A percentile compares a stretch with the other conserved stretches of the same genome.
Evolutionary conservation across 2,888 invertebrate genomes (phyloP).

Genomic region (Nomada hirtipes): DNA sequence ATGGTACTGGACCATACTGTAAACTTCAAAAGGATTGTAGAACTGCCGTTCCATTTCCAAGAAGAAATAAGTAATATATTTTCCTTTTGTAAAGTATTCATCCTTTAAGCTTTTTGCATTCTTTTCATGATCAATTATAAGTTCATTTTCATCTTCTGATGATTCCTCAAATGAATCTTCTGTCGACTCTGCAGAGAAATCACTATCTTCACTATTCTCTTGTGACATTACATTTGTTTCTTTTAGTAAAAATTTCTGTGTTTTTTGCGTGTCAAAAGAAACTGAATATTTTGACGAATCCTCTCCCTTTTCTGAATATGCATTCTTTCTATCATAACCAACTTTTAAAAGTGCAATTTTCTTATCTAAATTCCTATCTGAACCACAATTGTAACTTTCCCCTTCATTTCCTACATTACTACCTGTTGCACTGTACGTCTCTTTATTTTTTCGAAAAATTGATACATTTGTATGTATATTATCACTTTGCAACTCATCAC

Average conservation of each 20-base stretch:
- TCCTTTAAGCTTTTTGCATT: constrained; percentile 72
- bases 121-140: constrained; percentile 69
- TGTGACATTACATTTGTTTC: constrained; percentile 57
- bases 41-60: constrained; percentile 80
- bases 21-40: constrained; percentile 78
- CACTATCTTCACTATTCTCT: constrained; percentile 76
- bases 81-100: constrained; percentile 80
- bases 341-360: constrained; percentile 63
- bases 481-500: background rate
- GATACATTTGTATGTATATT: background rate
- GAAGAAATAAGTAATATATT: constrained; percentile 80
- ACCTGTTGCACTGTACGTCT: background rate
- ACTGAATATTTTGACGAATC: constrained; percentile 13
- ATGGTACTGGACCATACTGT: constrained; percentile 77
- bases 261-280: constrained; percentile 22
- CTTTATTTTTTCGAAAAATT: background rate
- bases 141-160: constrained; percentile 73
- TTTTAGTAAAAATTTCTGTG: constrained; percentile 59
- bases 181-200: constrained; percentile 74
- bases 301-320: constrained; percentile 2
- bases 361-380: constrained; percentile 60
- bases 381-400: constrained; percentile 22
- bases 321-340: constrained; percentile 6
- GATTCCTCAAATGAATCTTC: constrained; percentile 72
- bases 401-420: constrained; percentile 4